A percentile compares a stretch with the other conserved stretches of the same genome.
Conservation (phyloP, 2,888 invertebrate species). For the Drosophila subsilvestris region DNA sequence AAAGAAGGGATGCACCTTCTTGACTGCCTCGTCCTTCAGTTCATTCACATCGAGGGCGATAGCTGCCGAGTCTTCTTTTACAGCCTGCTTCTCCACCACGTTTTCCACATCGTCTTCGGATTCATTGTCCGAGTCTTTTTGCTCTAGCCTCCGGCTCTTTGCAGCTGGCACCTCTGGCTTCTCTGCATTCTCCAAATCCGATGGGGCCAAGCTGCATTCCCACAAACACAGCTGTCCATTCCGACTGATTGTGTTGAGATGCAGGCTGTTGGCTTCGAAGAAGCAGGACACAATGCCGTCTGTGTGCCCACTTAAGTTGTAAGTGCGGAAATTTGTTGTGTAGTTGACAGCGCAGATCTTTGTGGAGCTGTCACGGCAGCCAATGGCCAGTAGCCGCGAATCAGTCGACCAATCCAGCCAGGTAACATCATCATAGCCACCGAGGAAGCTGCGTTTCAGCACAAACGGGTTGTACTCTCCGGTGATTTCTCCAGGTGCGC, state of each 20-base stretch:
- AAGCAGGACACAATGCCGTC: slow-evolving; percentile 93
- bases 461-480: slow-evolving; percentile 95
- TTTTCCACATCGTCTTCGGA: slow-evolving; percentile 88
- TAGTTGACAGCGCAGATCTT: slow-evolving; percentile 92
- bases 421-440: slow-evolving; percentile 92
- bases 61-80: slow-evolving; percentile 21
- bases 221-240: slow-evolving; percentile 92
- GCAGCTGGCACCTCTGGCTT: slow-evolving; percentile 25
- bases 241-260: slow-evolving; percentile 92
- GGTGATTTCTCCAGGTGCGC: slow-evolving; percentile 91
- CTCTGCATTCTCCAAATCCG: slow-evolving; percentile 85
- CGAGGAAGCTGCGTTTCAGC: slow-evolving; percentile 92
- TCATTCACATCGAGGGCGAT: slow-evolving; percentile 84
- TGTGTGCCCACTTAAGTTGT: slow-evolving; percentile 92
- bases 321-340: slow-evolving; percentile 90
- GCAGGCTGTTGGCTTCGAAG: slow-evolving; percentile 93
- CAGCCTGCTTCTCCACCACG: slow-evolving; percentile 51
- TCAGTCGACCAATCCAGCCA: slow-evolving; percentile 97
- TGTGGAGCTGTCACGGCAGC: slow-evolving; percentile 95
- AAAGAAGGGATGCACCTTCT: slow-evolving; percentile 84
- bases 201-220: slow-evolving; percentile 91
- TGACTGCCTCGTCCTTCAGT: slow-evolving; percentile 80
- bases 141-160: slow-evolving; percentile 31
- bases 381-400: slow-evolving; percentile 94
- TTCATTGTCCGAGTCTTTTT: slow-evolving; percentile 87